Evolutionary conservation across 2,888 invertebrate species (phyloP), one percentile per base, ranked within the genome.

Genomic region (Dryobota labecula): DNA sequence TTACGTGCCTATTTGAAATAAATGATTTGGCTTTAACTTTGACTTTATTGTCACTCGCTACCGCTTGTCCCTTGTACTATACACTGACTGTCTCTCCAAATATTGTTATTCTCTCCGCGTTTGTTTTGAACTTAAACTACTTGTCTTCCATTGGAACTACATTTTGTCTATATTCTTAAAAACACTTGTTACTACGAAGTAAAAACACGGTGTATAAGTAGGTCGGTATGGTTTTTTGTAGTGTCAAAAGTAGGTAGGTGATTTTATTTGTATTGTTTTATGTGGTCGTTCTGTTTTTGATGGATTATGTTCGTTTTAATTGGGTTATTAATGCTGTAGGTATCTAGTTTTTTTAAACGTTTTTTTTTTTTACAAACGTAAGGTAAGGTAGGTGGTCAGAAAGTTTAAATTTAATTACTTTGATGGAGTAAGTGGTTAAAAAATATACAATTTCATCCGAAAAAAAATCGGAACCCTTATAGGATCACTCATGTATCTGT

Each of bases 91-190:
- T 36, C 20, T 30, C 63, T 24, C 45, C 30, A 18, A 1, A 30
- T 7, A 70, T 80, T 71, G 45, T 76, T 53, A 78, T 80, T 60
- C 78, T 20, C n/a, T 1, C 36, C 20, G 51, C 71, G 51, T 64
- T 56, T 27, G 27, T 60, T 41, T 80, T 80, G 80, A 76, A 78
- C 80, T 71, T 80, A 60, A 70, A 70, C 75, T 54, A 63, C 41
- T 75, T 70, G 66, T 66, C 49, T 41, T 13, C 13, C 51, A 4
- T 76, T n/a, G n/a, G 80, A 57, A 43, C 80, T 80, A 78, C 76
- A 70, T 80, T 75, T 33, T 41, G n/a, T 47, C 20, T 47, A 58
- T 54, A 45, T 69, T 47, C 38, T 27, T 15, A 57, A 67, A 63
- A 57, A 36, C 54, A 68, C 54, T 63, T 60, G 69, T 47, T 64